phyloP scores from a whole-genome alignment of 2,888 invertebrate genomes.

The Limenitis camilla region DNA sequence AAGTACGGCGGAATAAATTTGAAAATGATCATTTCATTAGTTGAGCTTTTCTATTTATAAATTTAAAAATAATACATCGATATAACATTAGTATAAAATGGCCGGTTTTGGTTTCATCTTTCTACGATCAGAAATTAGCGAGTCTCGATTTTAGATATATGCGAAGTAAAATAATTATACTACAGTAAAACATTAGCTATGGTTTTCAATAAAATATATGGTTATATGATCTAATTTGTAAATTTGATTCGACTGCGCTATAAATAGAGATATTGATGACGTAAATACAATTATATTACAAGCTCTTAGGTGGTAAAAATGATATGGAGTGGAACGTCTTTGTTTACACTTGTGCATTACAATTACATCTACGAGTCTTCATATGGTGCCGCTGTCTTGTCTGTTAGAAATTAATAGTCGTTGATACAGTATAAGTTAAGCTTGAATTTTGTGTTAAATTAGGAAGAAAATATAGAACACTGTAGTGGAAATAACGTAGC shows the following conservation, averaged over 20 bases:
- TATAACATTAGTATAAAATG: conserved; percentile 24
- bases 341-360: conserved; percentile 17
- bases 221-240: conserved; percentile 32
- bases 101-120: conserved; percentile 26
- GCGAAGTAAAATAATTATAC: conserved; percentile 7
- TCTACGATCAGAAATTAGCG: conserved; percentile 17
- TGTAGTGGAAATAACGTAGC: too few species aligned
- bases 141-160: conserved; percentile 2
- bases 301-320: conserved; percentile 56
- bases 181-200: conserved; percentile 23
- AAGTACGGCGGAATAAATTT: conserved; percentile 18
- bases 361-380: background rate
- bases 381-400: background rate
- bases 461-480: too few species aligned
- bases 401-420: too few species aligned
- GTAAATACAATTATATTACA: conserved; percentile 45
- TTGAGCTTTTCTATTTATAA: conserved; percentile 21
- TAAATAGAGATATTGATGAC: conserved; percentile 41
- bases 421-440: too few species aligned
- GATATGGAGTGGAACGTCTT: conserved; percentile 52
- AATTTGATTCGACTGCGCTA: conserved; percentile 36
- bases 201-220: conserved; percentile 50
- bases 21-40: conserved; percentile 17
- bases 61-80: conserved; percentile 13
- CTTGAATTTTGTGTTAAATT: background rate